phyloP scores from a whole-genome alignment of 2,888 invertebrate species.

The Plebejus melissa region DNA sequence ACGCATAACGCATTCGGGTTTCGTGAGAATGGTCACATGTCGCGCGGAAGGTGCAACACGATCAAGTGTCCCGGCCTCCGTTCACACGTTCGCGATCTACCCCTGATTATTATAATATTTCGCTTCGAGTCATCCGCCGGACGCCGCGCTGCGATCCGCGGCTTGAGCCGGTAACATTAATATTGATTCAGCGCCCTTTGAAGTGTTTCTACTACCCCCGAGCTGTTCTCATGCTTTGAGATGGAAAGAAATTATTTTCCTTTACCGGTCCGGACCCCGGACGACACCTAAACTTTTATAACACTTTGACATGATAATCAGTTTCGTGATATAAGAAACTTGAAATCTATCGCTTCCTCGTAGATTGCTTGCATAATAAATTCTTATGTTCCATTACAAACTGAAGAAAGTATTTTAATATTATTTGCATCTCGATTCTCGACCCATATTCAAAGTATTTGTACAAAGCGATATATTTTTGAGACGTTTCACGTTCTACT shows the following conservation, averaged over 20 bases:
- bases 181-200: conserved; percentile 70
- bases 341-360: conserved; percentile 24
- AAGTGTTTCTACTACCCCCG: conserved; percentile 59
- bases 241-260: conserved; percentile 50
- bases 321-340: conserved; percentile 24
- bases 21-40: conserved; percentile 63
- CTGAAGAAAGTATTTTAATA: neutral
- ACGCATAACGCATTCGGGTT: conserved; percentile 49
- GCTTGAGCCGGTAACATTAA: conserved; percentile 60
- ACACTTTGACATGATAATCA: conserved; percentile 48
- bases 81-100: conserved; percentile 70
- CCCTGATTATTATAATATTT: conserved; percentile 58
- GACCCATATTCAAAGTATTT: conserved; percentile 9
- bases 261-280: conserved; percentile 37
- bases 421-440: neutral
- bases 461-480: neutral
- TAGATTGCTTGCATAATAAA: conserved; percentile 28
- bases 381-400: conserved; percentile 6
- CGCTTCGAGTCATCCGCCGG: conserved; percentile 67
- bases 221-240: conserved; percentile 62
- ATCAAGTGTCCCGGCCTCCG: conserved; percentile 69
- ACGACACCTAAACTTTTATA: conserved; percentile 35
- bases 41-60: conserved; percentile 62
- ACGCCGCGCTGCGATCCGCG: conserved; percentile 54
- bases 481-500: conserved; percentile 17